phyloP scores from a whole-genome alignment of 2,113 vertebrate species.

The Scalopus aquaticus region DNA sequence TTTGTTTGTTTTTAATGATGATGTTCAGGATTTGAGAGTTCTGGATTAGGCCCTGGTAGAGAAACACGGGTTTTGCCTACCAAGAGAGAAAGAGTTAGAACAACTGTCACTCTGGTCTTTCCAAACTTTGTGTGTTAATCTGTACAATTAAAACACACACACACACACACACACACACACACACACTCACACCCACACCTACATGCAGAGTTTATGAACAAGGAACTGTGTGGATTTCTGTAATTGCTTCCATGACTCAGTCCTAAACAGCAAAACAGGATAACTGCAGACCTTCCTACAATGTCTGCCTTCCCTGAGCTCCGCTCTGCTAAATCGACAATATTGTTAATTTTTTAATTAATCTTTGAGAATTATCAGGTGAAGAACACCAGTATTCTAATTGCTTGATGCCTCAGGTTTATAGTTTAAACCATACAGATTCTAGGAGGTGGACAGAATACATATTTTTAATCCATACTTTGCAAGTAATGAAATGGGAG shows the following conservation, averaged over 20 bases:
- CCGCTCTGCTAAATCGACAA: background rate
- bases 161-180: background rate
- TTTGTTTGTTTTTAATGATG: background rate
- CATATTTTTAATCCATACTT: background rate
- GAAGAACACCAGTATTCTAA: background rate
- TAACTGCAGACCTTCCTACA: background rate
- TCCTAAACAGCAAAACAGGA: background rate
- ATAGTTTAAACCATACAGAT: background rate
- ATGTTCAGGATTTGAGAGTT: background rate
- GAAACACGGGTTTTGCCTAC: background rate
- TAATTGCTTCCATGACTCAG: background rate
- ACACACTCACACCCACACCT: too few relatives aligned
- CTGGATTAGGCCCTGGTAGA: background rate
- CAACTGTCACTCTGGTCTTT: background rate
- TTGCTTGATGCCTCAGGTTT: background rate
- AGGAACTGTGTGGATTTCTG: background rate
- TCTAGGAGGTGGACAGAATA: background rate
- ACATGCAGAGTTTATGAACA: background rate
- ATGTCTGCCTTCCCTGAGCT: background rate
- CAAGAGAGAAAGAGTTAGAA: background rate
- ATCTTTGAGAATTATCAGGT: background rate
- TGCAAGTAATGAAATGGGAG: constrained; percentile 1
- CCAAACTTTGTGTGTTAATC: background rate
- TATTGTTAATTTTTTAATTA: background rate
- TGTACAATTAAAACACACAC: background rate